phyloP scores from a whole-genome alignment of 1,140 invertebrate species.

The Aleiodes sp. region DNA sequence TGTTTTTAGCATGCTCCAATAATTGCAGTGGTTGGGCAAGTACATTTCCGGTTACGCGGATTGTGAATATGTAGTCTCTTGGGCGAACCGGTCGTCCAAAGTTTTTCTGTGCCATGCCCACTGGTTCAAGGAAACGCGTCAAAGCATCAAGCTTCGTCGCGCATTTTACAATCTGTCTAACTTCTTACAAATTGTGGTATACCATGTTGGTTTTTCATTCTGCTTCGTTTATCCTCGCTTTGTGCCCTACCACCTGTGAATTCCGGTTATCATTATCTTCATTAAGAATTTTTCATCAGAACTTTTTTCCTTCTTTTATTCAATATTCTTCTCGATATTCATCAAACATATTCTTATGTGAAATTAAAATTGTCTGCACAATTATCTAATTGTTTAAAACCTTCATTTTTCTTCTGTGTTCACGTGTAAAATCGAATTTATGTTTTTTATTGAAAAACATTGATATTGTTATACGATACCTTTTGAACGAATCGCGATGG shows the following conservation, averaged over 20 bases:
- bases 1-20: conserved; percentile 32
- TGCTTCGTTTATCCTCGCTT: not conserved
- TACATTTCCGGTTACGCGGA: conserved; percentile 24
- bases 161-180: not conserved
- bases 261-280: not conserved
- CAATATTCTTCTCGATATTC: no score
- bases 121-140: conserved; percentile 4
- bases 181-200: not conserved
- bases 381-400: no score
- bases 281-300: no score
- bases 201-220: not conserved
- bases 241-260: not conserved
- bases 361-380: no score
- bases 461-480: not conserved
- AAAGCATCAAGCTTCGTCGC: conserved; percentile 19
- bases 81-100: not conserved
- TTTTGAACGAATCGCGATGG: not conserved
- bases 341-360: no score
- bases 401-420: no score
- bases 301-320: no score
- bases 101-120: conserved; percentile 5
- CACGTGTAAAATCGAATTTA: no score
- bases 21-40: conserved; percentile 18
- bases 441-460: no score
- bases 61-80: conserved; percentile 17